phyloP scores from a whole-genome alignment of 2,888 invertebrate species.

The Dicyrtomina minuta region DNA sequence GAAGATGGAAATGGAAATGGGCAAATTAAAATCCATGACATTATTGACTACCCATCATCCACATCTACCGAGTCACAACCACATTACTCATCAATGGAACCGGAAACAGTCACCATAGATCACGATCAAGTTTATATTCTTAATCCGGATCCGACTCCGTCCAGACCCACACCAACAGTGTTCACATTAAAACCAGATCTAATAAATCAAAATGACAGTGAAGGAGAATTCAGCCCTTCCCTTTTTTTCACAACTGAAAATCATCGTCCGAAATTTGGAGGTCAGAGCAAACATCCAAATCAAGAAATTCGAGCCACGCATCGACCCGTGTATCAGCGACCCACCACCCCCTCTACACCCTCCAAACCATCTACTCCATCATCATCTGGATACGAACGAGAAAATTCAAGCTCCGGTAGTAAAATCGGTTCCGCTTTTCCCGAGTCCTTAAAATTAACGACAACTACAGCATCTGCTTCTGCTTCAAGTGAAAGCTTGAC shows the following conservation, averaged over 20 bases:
- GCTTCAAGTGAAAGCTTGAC: too few relatives aligned
- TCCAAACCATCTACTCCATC: background rate
- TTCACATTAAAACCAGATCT: too few relatives aligned
- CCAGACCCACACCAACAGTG: background rate
- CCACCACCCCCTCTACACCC: background rate
- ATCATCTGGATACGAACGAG: background rate
- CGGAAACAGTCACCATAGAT: too few relatives aligned
- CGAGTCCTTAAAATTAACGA: background rate
- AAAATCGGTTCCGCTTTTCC: too few relatives aligned
- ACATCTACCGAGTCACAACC: conserved; percentile 3
- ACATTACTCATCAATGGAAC: background rate
- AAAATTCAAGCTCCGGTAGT: too few relatives aligned
- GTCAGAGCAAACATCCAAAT: too few relatives aligned
- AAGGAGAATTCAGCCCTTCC: background rate
- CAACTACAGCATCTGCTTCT: background rate
- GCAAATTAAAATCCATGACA: background rate
- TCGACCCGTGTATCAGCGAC: conserved; percentile 14
- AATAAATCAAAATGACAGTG: too few relatives aligned
- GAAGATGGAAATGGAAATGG: background rate
- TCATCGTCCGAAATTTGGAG: too few relatives aligned
- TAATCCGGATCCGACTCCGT: background rate
- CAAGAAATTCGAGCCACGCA: conserved; percentile 27
- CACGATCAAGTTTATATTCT: too few relatives aligned
- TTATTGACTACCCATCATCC: conserved; percentile 5
- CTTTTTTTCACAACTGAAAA: too few relatives aligned